Conservation (phyloP, 1,140 invertebrate genomes). For the Drosophila parvula region DNA sequence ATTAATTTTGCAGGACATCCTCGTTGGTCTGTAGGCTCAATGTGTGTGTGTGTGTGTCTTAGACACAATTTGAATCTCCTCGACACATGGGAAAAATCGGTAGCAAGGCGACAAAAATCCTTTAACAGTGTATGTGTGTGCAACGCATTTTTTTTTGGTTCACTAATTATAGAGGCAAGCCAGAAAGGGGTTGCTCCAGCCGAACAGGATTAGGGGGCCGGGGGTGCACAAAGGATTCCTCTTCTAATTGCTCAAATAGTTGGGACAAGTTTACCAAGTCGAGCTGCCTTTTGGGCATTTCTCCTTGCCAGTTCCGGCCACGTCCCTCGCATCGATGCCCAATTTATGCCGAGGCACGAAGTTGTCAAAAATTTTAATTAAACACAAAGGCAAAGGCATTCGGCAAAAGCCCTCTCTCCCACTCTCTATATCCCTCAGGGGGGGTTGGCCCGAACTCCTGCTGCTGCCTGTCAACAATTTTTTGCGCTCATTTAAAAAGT, state of each 20-base stretch:
- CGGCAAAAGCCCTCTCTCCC: background rate
- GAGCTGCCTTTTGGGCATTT: slow-evolving; percentile 15
- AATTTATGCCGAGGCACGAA: slow-evolving; percentile 74
- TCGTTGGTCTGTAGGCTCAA: slow-evolving; percentile 2
- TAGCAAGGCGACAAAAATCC: slow-evolving; percentile 10
- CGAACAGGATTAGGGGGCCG: background rate
- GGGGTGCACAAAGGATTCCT: slow-evolving; percentile 19
- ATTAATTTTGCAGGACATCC: slow-evolving; percentile 71
- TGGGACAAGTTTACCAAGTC: slow-evolving; percentile 45
- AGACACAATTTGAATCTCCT: slow-evolving; percentile 15
- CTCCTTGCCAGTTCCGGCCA: background rate
- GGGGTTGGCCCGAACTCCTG: background rate
- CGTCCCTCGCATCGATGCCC: slow-evolving; percentile 47
- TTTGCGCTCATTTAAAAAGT: slow-evolving; percentile 14
- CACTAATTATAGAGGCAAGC: slow-evolving; percentile 30
- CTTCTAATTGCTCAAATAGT: slow-evolving; percentile 75
- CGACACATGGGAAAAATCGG: slow-evolving; percentile 1
- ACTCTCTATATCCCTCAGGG: background rate
- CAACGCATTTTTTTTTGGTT: slow-evolving; percentile 28
- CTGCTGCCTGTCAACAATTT: slow-evolving; percentile 4
- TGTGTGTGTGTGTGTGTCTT: background rate
- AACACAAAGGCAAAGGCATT: slow-evolving; percentile 40
- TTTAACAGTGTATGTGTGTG: no score
- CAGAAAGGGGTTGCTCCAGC: background rate
- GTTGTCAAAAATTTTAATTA: slow-evolving; percentile 78